Evolutionary conservation across 2,888 invertebrate genomes (phyloP).

Genomic region (Helicoverpa assulta): DNA sequence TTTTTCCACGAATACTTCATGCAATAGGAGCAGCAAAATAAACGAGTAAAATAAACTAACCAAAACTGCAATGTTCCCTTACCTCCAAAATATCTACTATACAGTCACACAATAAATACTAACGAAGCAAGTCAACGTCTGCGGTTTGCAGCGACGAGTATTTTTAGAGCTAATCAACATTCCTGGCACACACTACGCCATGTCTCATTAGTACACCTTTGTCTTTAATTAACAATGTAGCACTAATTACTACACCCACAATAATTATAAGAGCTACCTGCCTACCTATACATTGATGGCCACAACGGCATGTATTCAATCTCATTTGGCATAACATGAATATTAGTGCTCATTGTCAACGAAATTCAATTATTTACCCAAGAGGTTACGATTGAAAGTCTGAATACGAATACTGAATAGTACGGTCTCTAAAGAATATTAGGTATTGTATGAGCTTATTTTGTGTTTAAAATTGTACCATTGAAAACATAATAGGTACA

Average conservation of each 20-base stretch:
- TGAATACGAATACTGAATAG: not conserved
- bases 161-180: slow-evolving; percentile 83
- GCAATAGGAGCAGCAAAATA: not conserved
- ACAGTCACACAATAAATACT: slow-evolving; percentile 75
- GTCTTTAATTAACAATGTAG: slow-evolving; percentile 73
- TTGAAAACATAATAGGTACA: too few relatives aligned
- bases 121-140: slow-evolving; percentile 75
- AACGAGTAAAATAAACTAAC: not conserved
- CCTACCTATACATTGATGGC: slow-evolving; percentile 7
- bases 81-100: slow-evolving; percentile 22
- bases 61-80: slow-evolving; percentile 29
- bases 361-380: slow-evolving; percentile 16
- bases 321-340: slow-evolving; percentile 16
- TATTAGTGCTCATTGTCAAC: slow-evolving; percentile 17
- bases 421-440: not conserved
- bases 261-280: slow-evolving; percentile 48
- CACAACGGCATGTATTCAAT: not conserved
- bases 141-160: slow-evolving; percentile 70
- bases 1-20: not conserved
- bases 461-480: too few relatives aligned
- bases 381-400: not conserved
- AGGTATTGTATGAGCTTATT: too few relatives aligned
- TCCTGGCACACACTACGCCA: slow-evolving; percentile 68
- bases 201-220: slow-evolving; percentile 76
- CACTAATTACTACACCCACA: slow-evolving; percentile 51